These are phyloP conservation scores for Corythaeola cristata DNA, from an alignment of 2,113 vertebrate species.

Conservation along the genomic window DNA sequence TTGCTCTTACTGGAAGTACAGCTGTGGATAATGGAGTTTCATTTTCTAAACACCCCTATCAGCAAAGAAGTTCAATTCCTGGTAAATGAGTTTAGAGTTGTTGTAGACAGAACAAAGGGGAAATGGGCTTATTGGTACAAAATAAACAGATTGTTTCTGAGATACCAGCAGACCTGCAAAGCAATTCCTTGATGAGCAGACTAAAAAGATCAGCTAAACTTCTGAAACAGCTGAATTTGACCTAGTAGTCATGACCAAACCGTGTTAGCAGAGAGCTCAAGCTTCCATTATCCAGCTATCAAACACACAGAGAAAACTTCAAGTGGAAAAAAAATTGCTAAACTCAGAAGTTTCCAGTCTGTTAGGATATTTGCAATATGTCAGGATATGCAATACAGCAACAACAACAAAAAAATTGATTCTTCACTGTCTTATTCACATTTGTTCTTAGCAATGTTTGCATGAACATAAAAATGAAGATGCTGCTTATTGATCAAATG, in stretches of 20 bases:
- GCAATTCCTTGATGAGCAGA: not conserved
- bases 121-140: not conserved
- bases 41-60: conserved; percentile 46
- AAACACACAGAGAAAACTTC: not conserved
- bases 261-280: not conserved
- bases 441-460: not conserved
- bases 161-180: not conserved
- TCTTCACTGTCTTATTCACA: not conserved
- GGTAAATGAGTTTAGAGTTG: not conserved
- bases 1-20: conserved; percentile 52
- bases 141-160: not conserved
- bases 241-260: not conserved
- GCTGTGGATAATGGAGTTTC: not conserved
- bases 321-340: not conserved
- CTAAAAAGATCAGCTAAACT: not conserved
- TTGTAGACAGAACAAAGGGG: not conserved
- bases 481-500: not conserved
- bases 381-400: not conserved
- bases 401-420: not conserved
- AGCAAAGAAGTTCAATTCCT: conserved; percentile 16
- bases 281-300: not conserved
- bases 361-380: not conserved
- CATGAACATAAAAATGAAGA: not conserved
- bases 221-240: not conserved
- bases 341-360: not conserved